phyloP scores from a whole-genome alignment of 2,797 vertebrate genomes.

The Mormyrops attenuatus region DNA sequence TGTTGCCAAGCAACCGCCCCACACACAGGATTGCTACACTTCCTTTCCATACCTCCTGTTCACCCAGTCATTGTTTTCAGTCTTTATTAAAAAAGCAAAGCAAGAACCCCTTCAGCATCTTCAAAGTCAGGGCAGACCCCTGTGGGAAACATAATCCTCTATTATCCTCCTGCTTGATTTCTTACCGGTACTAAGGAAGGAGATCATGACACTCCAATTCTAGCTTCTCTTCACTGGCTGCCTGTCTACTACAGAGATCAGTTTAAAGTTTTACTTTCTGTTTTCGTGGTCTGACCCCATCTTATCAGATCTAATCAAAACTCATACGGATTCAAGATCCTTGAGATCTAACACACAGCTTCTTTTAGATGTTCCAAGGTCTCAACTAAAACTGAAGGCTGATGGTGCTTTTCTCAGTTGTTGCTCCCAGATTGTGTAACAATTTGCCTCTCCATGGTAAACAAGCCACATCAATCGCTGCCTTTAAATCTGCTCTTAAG shows the following conservation, averaged over 20 bases:
- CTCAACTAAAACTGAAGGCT: not conserved
- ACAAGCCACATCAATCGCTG: not conserved
- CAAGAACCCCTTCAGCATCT: not conserved
- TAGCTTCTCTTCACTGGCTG: not conserved
- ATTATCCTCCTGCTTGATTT: not conserved
- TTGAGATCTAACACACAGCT: not conserved
- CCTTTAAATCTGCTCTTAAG: not conserved
- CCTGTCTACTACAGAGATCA: not conserved
- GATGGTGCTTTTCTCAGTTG: not conserved
- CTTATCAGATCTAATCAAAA: not conserved
- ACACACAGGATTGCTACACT: not conserved
- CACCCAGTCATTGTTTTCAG: not conserved
- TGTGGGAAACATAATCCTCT: not conserved
- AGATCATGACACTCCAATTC: not conserved
- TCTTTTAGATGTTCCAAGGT: not conserved
- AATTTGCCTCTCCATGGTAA: not conserved
- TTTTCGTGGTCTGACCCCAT: not conserved
- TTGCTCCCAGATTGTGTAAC: not conserved
- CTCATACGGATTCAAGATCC: not conserved
- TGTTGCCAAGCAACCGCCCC: not conserved
- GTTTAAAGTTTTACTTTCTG: not conserved
- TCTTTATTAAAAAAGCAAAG: not conserved
- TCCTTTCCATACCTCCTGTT: not conserved
- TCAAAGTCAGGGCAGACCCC: not conserved
- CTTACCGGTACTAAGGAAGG: not conserved